These are phyloP conservation scores for Ochropleura plecta DNA, from an alignment of 2,888 invertebrate genomes.

Conservation along the genomic window DNA sequence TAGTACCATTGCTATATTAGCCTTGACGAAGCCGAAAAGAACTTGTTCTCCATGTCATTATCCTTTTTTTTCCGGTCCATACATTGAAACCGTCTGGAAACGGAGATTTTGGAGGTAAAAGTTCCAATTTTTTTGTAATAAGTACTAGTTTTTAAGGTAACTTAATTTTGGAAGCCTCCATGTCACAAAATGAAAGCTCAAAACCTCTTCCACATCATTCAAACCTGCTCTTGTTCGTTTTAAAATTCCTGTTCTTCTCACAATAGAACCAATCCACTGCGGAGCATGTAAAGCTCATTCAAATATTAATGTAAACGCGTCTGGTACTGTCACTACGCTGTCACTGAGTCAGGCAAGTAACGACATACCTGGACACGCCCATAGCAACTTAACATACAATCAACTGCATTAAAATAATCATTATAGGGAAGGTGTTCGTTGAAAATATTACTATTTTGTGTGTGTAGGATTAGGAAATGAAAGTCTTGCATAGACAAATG, in stretches of 20 bases:
- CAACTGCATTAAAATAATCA: constrained; percentile 68
- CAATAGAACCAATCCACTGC: constrained; percentile 45
- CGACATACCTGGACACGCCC: constrained; percentile 65
- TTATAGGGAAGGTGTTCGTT: constrained; percentile 41
- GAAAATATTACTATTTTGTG: constrained; percentile 12
- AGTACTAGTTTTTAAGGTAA: too few relatives aligned
- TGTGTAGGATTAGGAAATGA: neutral
- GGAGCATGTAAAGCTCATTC: constrained; percentile 35
- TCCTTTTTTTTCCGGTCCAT: too few relatives aligned
- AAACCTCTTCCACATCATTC: neutral
- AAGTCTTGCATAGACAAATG: neutral
- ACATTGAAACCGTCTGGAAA: too few relatives aligned
- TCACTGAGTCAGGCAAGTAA: constrained; percentile 64
- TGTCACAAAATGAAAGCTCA: too few relatives aligned
- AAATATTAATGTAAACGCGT: constrained; percentile 59
- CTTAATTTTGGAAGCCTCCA: too few relatives aligned
- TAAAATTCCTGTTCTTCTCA: constrained; percentile 22
- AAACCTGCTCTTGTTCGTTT: constrained; percentile 10
- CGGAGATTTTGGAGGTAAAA: too few relatives aligned
- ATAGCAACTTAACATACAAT: constrained; percentile 76
- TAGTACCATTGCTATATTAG: too few relatives aligned
- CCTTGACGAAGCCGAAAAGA: too few relatives aligned
- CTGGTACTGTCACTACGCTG: constrained; percentile 61
- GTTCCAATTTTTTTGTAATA: too few relatives aligned
- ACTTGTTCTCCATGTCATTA: too few relatives aligned